These are phyloP conservation scores for Bembecia ichneumoniformis DNA, from an alignment of 2,888 invertebrate species.

Conservation along the genomic window DNA sequence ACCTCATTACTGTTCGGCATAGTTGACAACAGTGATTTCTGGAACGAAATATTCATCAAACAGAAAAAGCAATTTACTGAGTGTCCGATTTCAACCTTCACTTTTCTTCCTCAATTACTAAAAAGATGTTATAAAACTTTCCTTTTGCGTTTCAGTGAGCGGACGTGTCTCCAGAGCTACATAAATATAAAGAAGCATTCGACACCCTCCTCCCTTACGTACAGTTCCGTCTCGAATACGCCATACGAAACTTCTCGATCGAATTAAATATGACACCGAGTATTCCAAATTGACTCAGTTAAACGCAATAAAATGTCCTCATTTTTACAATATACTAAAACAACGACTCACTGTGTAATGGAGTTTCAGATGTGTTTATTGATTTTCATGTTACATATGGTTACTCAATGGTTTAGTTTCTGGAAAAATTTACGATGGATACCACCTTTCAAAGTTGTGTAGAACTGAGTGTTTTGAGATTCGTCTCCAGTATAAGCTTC, in stretches of 20 bases:
- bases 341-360: too few species aligned
- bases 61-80: background rate
- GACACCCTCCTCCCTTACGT: conserved; percentile 19
- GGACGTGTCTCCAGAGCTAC: conserved; percentile 12
- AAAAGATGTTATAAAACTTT: background rate
- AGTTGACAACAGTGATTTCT: too few species aligned
- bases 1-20: too few species aligned
- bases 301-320: conserved; percentile 28
- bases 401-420: too few species aligned
- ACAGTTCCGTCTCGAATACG: background rate
- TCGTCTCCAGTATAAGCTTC: too few species aligned
- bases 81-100: background rate
- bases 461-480: too few species aligned
- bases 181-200: conserved; percentile 17
- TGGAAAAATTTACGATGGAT: too few species aligned
- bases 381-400: too few species aligned
- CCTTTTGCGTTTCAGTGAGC: background rate
- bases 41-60: too few species aligned
- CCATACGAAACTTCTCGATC: conserved; percentile 3
- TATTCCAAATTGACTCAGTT: conserved; percentile 37
- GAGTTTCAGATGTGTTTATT: too few species aligned
- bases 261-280: conserved; percentile 7
- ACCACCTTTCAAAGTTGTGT: too few species aligned
- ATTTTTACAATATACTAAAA: too few species aligned
- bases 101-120: background rate